Conservation (phyloP, 2,888 invertebrate genomes). For the Caenorhabditis sp. region DNA sequence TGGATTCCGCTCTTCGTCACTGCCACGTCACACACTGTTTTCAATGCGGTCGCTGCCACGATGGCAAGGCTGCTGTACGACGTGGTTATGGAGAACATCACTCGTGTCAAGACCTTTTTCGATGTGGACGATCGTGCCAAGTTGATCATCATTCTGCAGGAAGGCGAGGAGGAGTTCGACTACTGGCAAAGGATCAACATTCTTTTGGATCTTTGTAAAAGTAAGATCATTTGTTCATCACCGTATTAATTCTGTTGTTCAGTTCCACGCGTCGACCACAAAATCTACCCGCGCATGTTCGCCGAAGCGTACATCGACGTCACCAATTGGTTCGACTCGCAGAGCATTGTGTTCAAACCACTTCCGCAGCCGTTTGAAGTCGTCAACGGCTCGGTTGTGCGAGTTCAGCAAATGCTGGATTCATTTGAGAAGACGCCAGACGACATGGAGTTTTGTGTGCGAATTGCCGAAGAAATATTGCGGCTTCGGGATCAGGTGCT, state of each 20-base stretch:
- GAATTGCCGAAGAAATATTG: conserved; percentile 26
- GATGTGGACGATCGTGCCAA: conserved; percentile 39
- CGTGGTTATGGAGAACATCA: conserved; percentile 58
- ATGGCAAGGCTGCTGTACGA: conserved; percentile 60
- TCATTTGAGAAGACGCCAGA: conserved; percentile 12
- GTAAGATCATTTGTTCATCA: conserved; percentile 14
- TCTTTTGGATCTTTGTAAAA: conserved; percentile 47
- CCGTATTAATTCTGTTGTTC: neutral
- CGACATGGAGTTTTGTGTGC: conserved; percentile 41
- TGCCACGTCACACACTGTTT: conserved; percentile 51
- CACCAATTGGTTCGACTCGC: conserved; percentile 52
- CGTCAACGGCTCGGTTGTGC: conserved; percentile 17
- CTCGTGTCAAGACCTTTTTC: conserved; percentile 45
- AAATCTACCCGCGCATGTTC: conserved; percentile 65
- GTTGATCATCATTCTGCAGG: conserved; percentile 37
- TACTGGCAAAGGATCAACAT: conserved; percentile 52
- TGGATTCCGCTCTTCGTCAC: conserved; percentile 64
- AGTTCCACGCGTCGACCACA: conserved; percentile 66
- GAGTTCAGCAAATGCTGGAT: conserved; percentile 25
- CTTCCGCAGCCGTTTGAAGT: conserved; percentile 46
- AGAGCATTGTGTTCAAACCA: conserved; percentile 44
- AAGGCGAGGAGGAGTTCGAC: conserved; percentile 46
- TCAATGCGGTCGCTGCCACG: conserved; percentile 64
- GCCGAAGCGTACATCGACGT: conserved; percentile 63
- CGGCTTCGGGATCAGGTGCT: conserved; percentile 40